Conservation (phyloP, 2,113 vertebrate species). For the Cephalopholis sonnerati region DNA sequence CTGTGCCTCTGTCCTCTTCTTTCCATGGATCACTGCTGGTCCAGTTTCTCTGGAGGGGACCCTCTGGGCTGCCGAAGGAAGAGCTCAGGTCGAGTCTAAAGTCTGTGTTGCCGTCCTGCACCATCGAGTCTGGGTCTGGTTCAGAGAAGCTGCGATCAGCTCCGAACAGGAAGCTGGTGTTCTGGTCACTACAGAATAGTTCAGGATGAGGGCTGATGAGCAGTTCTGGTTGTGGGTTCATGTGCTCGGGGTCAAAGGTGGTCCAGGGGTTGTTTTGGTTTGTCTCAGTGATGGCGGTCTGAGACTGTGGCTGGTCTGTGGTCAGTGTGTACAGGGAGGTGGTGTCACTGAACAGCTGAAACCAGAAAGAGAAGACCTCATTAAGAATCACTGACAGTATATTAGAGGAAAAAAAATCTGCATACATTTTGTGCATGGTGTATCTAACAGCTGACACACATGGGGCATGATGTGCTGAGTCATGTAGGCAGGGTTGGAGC, state of each 20-base stretch:
- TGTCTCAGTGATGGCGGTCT: constrained; percentile 39
- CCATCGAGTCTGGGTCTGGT: neutral
- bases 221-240: neutral
- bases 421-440: too few species aligned
- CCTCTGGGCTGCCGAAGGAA: constrained; percentile 34
- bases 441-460: too few species aligned
- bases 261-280: constrained; percentile 34
- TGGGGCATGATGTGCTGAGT: too few species aligned
- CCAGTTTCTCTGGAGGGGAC: constrained; percentile 35
- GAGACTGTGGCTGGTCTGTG: constrained; percentile 51
- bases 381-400: too few species aligned
- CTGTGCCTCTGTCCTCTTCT: constrained; percentile 3
- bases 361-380: constrained; percentile 27
- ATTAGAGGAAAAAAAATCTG: too few species aligned
- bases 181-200: neutral
- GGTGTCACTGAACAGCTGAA: constrained; percentile 91
- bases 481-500: too few species aligned
- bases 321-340: constrained; percentile 83
- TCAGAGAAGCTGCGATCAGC: constrained; percentile 15
- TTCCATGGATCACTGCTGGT: constrained; percentile 24
- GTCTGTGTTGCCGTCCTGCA: neutral
- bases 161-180: constrained; percentile 30
- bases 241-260: neutral
- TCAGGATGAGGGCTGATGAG: constrained; percentile 8
- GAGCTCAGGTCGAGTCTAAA: constrained; percentile 39